Percentiles rank a stretch among this genome's conserved stretches.
phyloP scores from a whole-genome alignment of 2,797 vertebrate genomes.

The Cuculus canorus region DNA sequence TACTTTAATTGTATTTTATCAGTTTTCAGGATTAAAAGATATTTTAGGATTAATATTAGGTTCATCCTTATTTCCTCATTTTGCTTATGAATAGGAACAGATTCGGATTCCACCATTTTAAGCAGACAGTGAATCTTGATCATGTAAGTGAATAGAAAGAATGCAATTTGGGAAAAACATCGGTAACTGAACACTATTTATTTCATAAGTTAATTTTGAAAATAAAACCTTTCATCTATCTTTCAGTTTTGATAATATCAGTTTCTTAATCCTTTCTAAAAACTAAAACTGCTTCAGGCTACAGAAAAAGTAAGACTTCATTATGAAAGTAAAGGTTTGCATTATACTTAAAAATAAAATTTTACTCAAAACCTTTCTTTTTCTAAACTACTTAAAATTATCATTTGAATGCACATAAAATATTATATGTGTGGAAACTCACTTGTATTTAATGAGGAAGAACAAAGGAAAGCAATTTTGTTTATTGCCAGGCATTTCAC shows the following conservation, averaged over 20 bases:
- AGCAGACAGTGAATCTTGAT: neutral
- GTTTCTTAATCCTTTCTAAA: neutral
- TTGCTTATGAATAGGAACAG: neutral
- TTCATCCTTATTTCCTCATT: neutral
- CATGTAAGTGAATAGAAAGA: neutral
- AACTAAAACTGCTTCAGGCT: neutral
- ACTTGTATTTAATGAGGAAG: neutral
- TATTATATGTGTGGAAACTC: neutral
- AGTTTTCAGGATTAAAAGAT: neutral
- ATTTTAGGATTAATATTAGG: neutral
- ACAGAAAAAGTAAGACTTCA: neutral
- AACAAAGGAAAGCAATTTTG: neutral
- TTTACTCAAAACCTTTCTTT: neutral
- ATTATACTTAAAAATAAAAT: neutral
- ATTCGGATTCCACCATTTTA: conserved; percentile 4
- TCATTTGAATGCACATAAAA: neutral
- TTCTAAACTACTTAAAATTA: neutral
- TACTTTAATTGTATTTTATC: neutral
- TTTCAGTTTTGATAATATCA: neutral
- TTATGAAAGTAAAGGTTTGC: neutral
- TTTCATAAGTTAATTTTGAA: neutral
- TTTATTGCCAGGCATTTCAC: neutral
- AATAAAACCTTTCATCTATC: neutral
- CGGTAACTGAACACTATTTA: neutral
- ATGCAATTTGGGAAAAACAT: neutral